These are phyloP conservation scores for Cosmia trapezina DNA, from an alignment of 2,888 invertebrate species.

Conservation along the genomic window DNA sequence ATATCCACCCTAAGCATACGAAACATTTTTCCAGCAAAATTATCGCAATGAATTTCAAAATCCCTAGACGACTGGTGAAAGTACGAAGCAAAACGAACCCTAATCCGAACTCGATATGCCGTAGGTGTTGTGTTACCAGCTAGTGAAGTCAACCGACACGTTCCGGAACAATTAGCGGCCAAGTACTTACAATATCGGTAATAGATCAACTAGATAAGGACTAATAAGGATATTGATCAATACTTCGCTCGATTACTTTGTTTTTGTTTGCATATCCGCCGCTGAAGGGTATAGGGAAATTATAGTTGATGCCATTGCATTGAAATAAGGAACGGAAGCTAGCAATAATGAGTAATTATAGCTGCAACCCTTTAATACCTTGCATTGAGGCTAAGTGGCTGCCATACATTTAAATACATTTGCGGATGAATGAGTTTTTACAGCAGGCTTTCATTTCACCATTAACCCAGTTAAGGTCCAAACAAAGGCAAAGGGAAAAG, in stretches of 20 bases:
- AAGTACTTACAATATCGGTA: constrained; percentile 26
- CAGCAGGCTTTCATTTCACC: neutral
- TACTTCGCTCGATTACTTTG: constrained; percentile 26
- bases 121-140: constrained; percentile 57
- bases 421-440: neutral
- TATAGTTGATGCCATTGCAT: constrained; percentile 44
- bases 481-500: neutral
- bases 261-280: constrained; percentile 50
- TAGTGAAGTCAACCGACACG: constrained; percentile 53
- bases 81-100: constrained; percentile 46
- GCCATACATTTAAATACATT: constrained; percentile 13
- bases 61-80: constrained; percentile 54
- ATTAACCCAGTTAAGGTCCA: too few species aligned
- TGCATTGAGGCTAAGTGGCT: constrained; percentile 12
- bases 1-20: neutral
- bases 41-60: constrained; percentile 14
- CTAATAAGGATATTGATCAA: constrained; percentile 49
- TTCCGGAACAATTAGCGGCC: constrained; percentile 66
- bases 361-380: constrained; percentile 31
- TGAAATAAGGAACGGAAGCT: constrained; percentile 33
- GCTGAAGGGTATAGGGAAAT: constrained; percentile 39
- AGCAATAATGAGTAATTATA: constrained; percentile 36
- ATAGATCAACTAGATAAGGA: constrained; percentile 46
- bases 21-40: constrained; percentile 13
- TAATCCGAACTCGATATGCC: constrained; percentile 55